Conservation (phyloP, 2,797 vertebrate genomes). For the Leontopithecus rosalia region DNA sequence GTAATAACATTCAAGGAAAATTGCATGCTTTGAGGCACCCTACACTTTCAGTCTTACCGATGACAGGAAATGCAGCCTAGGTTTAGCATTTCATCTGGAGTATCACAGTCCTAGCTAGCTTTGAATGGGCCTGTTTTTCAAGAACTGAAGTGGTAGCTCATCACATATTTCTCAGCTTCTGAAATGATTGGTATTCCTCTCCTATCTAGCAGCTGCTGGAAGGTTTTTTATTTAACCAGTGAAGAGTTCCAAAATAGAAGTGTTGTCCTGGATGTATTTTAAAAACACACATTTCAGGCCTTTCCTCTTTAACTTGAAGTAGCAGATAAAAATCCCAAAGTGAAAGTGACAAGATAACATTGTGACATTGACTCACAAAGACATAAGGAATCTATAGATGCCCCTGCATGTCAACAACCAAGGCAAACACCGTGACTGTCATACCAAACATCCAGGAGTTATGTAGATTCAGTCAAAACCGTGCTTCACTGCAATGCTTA, state of each 20-base stretch:
- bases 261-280: constrained; percentile 72
- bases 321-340: constrained; percentile 66
- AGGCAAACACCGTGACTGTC: background rate
- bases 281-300: constrained; percentile 68
- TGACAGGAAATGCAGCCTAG: constrained; percentile 39
- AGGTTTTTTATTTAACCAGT: constrained; percentile 68
- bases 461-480: constrained; percentile 3
- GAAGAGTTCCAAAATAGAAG: constrained; percentile 68
- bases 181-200: constrained; percentile 72
- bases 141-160: constrained; percentile 44
- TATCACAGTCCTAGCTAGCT: background rate
- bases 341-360: constrained; percentile 59
- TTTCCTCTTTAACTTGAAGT: constrained; percentile 65
- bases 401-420: background rate
- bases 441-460: background rate
- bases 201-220: constrained; percentile 62
- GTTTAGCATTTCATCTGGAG: constrained; percentile 60
- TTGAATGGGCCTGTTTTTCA: constrained; percentile 71
- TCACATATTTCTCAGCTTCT: constrained; percentile 51
- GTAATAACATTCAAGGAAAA: constrained; percentile 64
- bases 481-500: constrained; percentile 6
- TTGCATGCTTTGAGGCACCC: background rate
- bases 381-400: constrained; percentile 12
- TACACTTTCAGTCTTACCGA: background rate
- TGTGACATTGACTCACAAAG: constrained; percentile 54